A percentile compares a stretch with the other conserved stretches of the same genome.
Evolutionary conservation across 64 coral and sea anemone species (phyloP).

Genomic region (Montipora cactus): DNA sequence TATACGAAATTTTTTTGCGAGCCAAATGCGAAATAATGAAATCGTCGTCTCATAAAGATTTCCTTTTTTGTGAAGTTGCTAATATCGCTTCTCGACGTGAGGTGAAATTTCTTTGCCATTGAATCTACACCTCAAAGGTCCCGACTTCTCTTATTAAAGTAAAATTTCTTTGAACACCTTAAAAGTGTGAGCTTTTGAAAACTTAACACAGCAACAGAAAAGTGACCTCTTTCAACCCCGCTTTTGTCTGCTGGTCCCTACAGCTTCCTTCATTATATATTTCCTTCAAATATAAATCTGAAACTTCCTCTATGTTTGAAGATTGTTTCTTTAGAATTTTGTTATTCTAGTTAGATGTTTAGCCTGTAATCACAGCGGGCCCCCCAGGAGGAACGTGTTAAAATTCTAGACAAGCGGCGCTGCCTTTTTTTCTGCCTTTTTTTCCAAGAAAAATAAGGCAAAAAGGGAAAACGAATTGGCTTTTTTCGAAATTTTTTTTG

Average conservation of each 20-base stretch:
- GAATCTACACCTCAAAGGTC: neutral
- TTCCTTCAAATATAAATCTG: neutral
- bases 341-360: neutral
- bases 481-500: too few relatives aligned
- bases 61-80: neutral
- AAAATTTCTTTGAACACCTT: neutral
- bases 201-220: neutral
- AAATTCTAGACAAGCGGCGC: constrained; percentile 30
- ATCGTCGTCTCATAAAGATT: neutral
- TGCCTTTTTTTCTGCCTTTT: constrained; percentile 7
- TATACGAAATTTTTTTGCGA: neutral
- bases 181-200: neutral
- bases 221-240: neutral
- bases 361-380: neutral
- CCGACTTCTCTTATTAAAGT: neutral
- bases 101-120: neutral
- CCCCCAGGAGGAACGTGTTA: neutral
- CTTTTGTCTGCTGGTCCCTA: neutral
- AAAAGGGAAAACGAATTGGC: neutral
- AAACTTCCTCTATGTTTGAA: neutral
- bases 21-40: neutral
- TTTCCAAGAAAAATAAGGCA: neutral
- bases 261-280: neutral
- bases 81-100: constrained; percentile 5
- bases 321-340: neutral